Base-by-base conservation (phyloP, 2,888 invertebrate genomes). In the Synergus gifuensis region DNA sequence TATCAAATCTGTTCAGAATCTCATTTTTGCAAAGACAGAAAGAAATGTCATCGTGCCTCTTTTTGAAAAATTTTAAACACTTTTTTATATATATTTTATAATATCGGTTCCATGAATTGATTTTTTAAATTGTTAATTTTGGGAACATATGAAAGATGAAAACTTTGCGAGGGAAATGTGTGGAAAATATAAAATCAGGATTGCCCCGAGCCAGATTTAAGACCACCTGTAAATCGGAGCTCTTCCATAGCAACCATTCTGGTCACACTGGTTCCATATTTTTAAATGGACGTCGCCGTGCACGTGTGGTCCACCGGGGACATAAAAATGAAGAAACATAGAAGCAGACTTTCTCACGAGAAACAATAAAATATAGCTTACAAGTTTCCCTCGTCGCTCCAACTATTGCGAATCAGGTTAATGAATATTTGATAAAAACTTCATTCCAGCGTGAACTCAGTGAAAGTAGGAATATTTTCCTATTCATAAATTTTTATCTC, bases 201-300 rank as follows among this genome's bases (percentile, higher is more conserved):
- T 86, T 89, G 88, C 89, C 89, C 86, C 89, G 89, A 88, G 89
- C 87, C 82, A 89, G 90, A 90, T 84, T 85, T 83, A 86, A 85
- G 86, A 90, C 83, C 83, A 83, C 81, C 85, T 84, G 86, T 83
- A 83, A 84, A 84, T 79, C 90, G 91, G 90, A 91, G 90, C 91
- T 92, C 92, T 92, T 92, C 92, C 92, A 92, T 92, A 92, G 91
- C 91, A 92, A 92, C 92, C 91, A 92, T 92, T 92, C 92, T 92
- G 92, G 92, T 92, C 92, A 92, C 92, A 91, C 92, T 92, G 91
- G 92, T 92, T 92, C 92, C 91, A 92, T 91, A 91, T 90, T 91
- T 92, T 91, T 89, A 91, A 90, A 87, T 86, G 90, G 89, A 89
- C 87, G 87, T 76, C 81, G 89, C 88, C 89, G 91, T 89, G 90